These are phyloP conservation scores for Clarias macrocephalus DNA, from an alignment of 2,113 vertebrate species.

Conservation along the genomic window DNA sequence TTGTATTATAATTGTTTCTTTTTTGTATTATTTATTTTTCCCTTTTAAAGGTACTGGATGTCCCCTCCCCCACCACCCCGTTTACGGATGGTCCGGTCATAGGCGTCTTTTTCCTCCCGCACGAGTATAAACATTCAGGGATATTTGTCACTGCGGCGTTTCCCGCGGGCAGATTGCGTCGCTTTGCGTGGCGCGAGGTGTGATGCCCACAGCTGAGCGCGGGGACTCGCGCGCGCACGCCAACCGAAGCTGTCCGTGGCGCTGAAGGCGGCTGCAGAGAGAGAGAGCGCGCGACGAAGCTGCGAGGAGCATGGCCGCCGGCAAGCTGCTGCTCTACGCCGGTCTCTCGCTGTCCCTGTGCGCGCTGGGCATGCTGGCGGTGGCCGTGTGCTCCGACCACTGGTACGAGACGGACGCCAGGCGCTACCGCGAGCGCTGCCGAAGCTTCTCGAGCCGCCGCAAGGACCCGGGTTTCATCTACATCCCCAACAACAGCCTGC, in stretches of 20 bases:
- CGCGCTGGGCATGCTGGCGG: constrained; percentile 96
- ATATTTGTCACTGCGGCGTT: neutral
- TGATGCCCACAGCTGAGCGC: constrained; percentile 66
- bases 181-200: constrained; percentile 55
- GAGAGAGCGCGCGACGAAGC: constrained; percentile 50
- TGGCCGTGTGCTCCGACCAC: constrained; percentile 98
- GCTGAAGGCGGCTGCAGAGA: constrained; percentile 79
- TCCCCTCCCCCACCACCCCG: constrained; percentile 14
- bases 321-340: constrained; percentile 96
- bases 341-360: constrained; percentile 96
- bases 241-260: constrained; percentile 78
- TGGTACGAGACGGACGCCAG: constrained; percentile 99
- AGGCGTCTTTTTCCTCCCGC: constrained; percentile 48
- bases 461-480: constrained; percentile 98
- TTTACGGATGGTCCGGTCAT: constrained; percentile 43
- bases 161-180: constrained; percentile 5
- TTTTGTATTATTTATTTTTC: neutral
- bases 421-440: constrained; percentile 94
- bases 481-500: constrained; percentile 98
- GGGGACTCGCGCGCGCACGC: constrained; percentile 56
- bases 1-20: neutral
- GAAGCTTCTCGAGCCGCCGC: constrained; percentile 91
- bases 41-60: neutral
- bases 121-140: neutral
- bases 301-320: constrained; percentile 84